Percentiles rank a stretch among this genome's conserved stretches.
phyloP scores from a whole-genome alignment of 35 echinoderm and acorn worm genomes.

The Lytechinus pictus region DNA sequence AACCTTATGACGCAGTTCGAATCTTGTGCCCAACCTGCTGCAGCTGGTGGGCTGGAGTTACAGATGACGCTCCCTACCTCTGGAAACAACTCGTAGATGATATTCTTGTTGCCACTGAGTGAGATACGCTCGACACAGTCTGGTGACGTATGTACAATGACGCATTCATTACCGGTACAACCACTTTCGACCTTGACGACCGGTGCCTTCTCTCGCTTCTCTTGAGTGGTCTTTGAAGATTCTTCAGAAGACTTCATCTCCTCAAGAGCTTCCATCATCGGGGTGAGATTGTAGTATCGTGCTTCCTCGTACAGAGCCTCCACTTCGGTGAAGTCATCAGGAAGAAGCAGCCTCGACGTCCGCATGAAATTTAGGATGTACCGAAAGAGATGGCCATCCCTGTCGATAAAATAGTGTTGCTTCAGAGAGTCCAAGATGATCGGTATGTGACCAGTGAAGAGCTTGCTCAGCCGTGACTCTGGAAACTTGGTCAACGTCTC shows the following conservation, averaged over 20 bases:
- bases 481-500: slow-evolving; percentile 92
- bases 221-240: slow-evolving; percentile 3
- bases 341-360: slow-evolving; percentile 75
- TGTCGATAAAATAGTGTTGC: slow-evolving; percentile 99
- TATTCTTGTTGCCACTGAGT: slow-evolving; percentile 88
- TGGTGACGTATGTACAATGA: slow-evolving; percentile 91
- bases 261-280: slow-evolving; percentile 87
- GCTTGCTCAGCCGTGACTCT: slow-evolving; percentile 87
- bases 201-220: slow-evolving; percentile 58
- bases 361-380: slow-evolving; percentile 96
- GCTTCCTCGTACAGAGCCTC: slow-evolving; percentile 96
- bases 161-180: slow-evolving; percentile 75
- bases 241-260: slow-evolving; percentile 54
- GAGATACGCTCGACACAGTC: slow-evolving; percentile 94
- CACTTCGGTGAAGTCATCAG: slow-evolving; percentile 79
- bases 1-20: slow-evolving; percentile 90
- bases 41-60: slow-evolving; percentile 74
- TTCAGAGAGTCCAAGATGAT: slow-evolving; percentile 96
- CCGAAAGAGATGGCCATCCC: slow-evolving; percentile 94
- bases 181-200: slow-evolving; percentile 72
- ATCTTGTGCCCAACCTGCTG: slow-evolving; percentile 93
- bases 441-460: slow-evolving; percentile 94
- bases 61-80: slow-evolving; percentile 90
- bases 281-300: slow-evolving; percentile 80
- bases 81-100: slow-evolving; percentile 96